phyloP scores from a whole-genome alignment of 2,888 invertebrate species.

The Laspeyria flexula region DNA sequence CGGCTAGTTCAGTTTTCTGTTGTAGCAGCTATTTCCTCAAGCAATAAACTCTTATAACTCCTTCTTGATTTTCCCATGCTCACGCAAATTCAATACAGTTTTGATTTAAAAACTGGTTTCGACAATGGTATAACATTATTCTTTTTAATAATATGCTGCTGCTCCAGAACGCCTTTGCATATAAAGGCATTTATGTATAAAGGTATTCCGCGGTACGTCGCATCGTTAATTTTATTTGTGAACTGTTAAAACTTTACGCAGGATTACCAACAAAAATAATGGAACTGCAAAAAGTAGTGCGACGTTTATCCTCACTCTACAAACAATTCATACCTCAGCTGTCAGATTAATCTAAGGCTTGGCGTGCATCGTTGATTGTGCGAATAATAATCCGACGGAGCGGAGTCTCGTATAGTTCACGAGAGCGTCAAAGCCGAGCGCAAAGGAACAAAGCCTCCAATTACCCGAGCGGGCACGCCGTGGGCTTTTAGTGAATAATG shows the following conservation, averaged over 20 bases:
- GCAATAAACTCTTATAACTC: conserved; percentile 42
- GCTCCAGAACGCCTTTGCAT: conserved; percentile 38
- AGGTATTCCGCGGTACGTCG: conserved; percentile 31
- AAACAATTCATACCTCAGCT: conserved; percentile 72
- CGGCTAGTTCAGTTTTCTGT: conserved; percentile 32
- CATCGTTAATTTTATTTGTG: conserved; percentile 46
- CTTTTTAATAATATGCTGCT: conserved; percentile 44
- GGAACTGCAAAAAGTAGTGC: conserved; percentile 61
- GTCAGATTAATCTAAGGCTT: conserved; percentile 76
- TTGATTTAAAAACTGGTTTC: conserved; percentile 40
- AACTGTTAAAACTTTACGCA: conserved; percentile 46
- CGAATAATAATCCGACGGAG: conserved; percentile 75
- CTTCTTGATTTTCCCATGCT: conserved; percentile 52
- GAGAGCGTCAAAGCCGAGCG: conserved; percentile 76
- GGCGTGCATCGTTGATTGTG: conserved; percentile 75
- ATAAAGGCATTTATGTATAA: conserved; percentile 33
- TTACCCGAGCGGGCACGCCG: conserved; percentile 82
- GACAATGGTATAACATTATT: conserved; percentile 55
- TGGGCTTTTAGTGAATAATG: conserved; percentile 86
- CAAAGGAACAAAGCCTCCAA: conserved; percentile 84
- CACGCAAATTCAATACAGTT: conserved; percentile 53
- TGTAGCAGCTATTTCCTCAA: conserved; percentile 48
- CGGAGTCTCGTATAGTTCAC: conserved; percentile 65
- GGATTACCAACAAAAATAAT: conserved; percentile 49
- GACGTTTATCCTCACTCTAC: conserved; percentile 61